Evolutionary conservation across 2,888 invertebrate genomes (phyloP).

Genomic region (Papilio gigon): DNA sequence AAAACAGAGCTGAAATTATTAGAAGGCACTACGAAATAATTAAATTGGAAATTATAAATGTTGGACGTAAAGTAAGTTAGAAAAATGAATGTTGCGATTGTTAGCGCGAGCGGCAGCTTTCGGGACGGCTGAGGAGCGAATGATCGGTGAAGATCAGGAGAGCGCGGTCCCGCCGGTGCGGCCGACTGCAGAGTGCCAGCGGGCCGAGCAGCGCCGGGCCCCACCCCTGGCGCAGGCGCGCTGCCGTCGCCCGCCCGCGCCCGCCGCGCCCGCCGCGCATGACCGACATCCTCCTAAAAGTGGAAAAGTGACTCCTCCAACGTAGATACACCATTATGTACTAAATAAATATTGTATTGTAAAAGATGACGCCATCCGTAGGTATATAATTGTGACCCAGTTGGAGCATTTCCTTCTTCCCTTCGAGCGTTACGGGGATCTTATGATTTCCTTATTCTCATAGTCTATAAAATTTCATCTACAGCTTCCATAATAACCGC

Average conservation of each 20-base stretch:
- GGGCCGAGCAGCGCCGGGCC: conserved; percentile 72
- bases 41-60: conserved; percentile 54
- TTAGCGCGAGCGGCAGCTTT: conserved; percentile 72
- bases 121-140: conserved; percentile 56
- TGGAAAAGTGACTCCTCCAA: conserved; percentile 82
- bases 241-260: conserved; percentile 62
- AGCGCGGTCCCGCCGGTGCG: conserved; percentile 74
- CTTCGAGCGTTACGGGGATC: conserved; percentile 43
- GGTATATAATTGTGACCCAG: conserved; percentile 70
- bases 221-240: conserved; percentile 80
- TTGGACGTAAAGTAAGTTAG: conserved; percentile 62
- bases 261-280: conserved; percentile 62
- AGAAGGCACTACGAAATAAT: conserved; percentile 67
- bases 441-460: conserved; percentile 9
- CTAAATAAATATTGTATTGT: conserved; percentile 79
- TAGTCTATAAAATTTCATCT: neutral
- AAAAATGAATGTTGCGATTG: conserved; percentile 59
- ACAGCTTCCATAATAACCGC: conserved; percentile 17
- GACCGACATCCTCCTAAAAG: conserved; percentile 80
- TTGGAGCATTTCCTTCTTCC: conserved; percentile 60
- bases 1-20: conserved; percentile 57
- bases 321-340: conserved; percentile 79
- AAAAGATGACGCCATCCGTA: conserved; percentile 66
- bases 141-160: conserved; percentile 56
- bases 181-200: conserved; percentile 77